Conservation (phyloP, 2,797 vertebrate species). For the Peromyscus melanophrys region DNA sequence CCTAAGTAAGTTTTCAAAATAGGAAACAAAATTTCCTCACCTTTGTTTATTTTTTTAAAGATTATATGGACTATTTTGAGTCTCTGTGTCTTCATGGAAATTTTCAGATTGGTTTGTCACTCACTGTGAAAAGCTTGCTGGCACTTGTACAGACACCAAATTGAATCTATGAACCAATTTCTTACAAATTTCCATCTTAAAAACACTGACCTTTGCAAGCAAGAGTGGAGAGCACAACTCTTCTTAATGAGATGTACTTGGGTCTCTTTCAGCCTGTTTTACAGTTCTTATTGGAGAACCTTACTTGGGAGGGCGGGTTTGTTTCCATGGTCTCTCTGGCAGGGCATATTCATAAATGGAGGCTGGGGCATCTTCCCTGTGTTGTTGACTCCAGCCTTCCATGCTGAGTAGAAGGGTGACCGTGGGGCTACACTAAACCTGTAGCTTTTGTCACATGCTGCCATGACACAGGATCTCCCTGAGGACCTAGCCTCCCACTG, state of each 20-base stretch:
- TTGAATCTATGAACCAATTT: not conserved
- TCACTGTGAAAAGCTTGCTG: not conserved
- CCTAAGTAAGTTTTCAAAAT: not conserved
- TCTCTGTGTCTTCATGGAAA: slow-evolving; percentile 2
- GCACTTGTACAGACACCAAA: not conserved
- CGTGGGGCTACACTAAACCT: not conserved
- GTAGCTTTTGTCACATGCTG: not conserved
- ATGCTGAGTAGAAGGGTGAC: not conserved
- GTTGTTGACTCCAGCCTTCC: not conserved
- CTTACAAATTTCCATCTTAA: not conserved
- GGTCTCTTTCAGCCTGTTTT: not conserved
- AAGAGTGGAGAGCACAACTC: no score
- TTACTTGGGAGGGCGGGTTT: not conserved
- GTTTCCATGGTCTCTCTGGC: not conserved
- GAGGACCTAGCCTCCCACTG: no score
- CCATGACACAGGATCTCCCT: rapidly evolving
- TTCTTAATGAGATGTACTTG: not conserved
- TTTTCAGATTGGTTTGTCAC: not conserved
- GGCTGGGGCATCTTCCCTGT: not conserved
- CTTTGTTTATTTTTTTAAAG: not conserved
- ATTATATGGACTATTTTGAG: not conserved
- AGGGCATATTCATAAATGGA: not conserved
- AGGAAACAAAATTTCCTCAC: not conserved
- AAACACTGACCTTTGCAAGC: not conserved
- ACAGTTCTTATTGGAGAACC: not conserved